phyloP scores from a whole-genome alignment of 2,113 vertebrate species.

The Ancistrus triradiatus region DNA sequence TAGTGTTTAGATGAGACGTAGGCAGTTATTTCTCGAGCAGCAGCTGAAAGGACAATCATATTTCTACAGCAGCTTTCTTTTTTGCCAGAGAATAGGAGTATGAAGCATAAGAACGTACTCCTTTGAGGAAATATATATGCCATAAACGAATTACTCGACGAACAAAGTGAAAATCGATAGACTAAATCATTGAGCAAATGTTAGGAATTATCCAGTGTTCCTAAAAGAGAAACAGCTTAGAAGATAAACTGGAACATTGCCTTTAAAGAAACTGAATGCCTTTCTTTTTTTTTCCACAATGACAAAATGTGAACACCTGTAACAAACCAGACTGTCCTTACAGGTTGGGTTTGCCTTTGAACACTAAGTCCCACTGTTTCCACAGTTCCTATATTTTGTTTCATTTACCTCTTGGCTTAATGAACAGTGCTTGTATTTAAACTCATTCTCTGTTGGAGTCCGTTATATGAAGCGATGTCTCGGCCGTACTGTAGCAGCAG shows the following conservation, averaged over 20 bases:
- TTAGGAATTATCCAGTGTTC: not conserved
- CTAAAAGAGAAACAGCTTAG: slow-evolving; percentile 3
- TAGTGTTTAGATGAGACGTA: slow-evolving; percentile 33
- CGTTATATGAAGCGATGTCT: slow-evolving; percentile 34
- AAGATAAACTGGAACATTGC: slow-evolving; percentile 29
- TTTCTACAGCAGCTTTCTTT: slow-evolving; percentile 25
- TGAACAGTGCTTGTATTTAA: slow-evolving; percentile 39
- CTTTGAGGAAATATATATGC: slow-evolving; percentile 11
- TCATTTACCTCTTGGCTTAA: slow-evolving; percentile 36
- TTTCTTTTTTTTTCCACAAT: slow-evolving; percentile 28
- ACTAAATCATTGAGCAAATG: slow-evolving; percentile 10
- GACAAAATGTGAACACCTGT: no score
- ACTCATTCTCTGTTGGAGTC: slow-evolving; percentile 37
- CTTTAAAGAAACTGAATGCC: slow-evolving; percentile 35
- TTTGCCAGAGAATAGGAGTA: slow-evolving; percentile 2
- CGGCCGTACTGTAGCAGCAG: slow-evolving; percentile 65
- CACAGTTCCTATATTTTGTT: slow-evolving; percentile 14
- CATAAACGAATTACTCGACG: slow-evolving; percentile 13
- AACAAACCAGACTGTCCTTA: slow-evolving; percentile 13
- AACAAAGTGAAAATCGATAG: slow-evolving; percentile 10
- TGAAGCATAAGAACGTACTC: no score
- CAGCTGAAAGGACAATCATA: slow-evolving; percentile 68
- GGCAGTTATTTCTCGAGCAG: slow-evolving; percentile 30
- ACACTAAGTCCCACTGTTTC: slow-evolving; percentile 15
- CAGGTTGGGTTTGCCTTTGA: slow-evolving; percentile 9